Conservation (phyloP, 2,888 invertebrate species). For the Dione vanillae region DNA sequence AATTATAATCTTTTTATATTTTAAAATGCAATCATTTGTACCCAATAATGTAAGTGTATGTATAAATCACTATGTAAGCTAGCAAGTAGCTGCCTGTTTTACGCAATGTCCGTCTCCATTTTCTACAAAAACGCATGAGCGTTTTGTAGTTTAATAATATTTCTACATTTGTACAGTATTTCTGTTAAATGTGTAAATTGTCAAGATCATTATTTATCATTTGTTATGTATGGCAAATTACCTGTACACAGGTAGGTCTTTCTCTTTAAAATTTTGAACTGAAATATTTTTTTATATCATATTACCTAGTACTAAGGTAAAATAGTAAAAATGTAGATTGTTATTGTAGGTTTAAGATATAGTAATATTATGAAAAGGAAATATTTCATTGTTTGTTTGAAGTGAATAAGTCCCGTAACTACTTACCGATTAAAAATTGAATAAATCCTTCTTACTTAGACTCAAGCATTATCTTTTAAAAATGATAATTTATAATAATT, state of each 20-base stretch:
- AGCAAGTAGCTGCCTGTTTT: neutral
- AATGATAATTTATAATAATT: too few species aligned
- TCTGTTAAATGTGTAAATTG: too few species aligned
- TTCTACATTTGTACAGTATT: neutral
- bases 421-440: too few species aligned
- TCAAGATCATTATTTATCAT: too few species aligned
- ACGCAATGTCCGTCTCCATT: neutral
- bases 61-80: neutral
- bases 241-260: neutral
- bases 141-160: too few species aligned
- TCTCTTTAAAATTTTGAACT: neutral
- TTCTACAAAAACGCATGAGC: slow-evolving; percentile 1
- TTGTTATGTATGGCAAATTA: too few species aligned
- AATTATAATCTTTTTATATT: slow-evolving; percentile 65
- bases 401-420: too few species aligned
- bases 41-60: neutral
- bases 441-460: too few species aligned
- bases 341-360: too few species aligned
- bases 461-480: too few species aligned
- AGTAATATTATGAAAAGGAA: too few species aligned
- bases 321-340: neutral
- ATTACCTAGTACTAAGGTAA: neutral
- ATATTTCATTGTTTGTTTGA: too few species aligned
- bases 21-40: slow-evolving; percentile 31
- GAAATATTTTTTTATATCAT: neutral